A percentile compares a stretch with the other conserved stretches of the same genome.
phyloP scores from a whole-genome alignment of 2,888 invertebrate species.

The Crepidodera aurea region DNA sequence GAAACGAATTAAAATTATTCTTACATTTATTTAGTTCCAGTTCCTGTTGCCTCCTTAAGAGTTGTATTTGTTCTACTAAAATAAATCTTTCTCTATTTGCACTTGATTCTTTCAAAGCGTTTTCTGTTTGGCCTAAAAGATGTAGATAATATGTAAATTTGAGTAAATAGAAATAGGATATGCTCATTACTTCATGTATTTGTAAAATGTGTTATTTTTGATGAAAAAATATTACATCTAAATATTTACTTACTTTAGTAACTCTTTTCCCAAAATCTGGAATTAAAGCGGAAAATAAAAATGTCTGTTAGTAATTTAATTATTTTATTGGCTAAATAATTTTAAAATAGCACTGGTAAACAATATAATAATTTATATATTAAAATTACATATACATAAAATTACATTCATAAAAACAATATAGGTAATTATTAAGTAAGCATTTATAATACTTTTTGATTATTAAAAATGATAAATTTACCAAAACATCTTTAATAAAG shows the following conservation, averaged over 20 bases:
- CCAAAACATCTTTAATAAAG: constrained; percentile 1
- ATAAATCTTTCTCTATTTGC: neutral
- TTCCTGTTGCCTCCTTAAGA: neutral
- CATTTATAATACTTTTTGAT: constrained; percentile 26
- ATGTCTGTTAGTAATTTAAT: constrained; percentile 21
- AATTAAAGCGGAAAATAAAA: constrained; percentile 39
- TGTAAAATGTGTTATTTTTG: too few relatives aligned
- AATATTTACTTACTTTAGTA: neutral
- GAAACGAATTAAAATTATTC: neutral
- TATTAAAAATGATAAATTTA: constrained; percentile 13
- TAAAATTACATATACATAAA: constrained; percentile 33
- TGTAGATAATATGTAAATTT: neutral
- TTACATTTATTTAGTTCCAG: constrained; percentile 11
- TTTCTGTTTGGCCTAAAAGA: constrained; percentile 4
- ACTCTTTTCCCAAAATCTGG: constrained; percentile 39
- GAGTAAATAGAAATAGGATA: too few relatives aligned
- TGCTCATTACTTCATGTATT: too few relatives aligned
- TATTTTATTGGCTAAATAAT: constrained; percentile 40
- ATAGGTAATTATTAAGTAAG: constrained; percentile 15
- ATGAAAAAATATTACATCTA: too few relatives aligned
- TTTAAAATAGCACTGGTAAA: constrained; percentile 39
- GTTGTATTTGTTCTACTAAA: constrained; percentile 15
- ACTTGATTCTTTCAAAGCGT: neutral
- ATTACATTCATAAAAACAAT: constrained; percentile 16
- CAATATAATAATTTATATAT: constrained; percentile 33